These are phyloP conservation scores for Corythoichthys haematopterus DNA, from an alignment of 2,113 vertebrate genomes.

Conservation along the genomic window DNA sequence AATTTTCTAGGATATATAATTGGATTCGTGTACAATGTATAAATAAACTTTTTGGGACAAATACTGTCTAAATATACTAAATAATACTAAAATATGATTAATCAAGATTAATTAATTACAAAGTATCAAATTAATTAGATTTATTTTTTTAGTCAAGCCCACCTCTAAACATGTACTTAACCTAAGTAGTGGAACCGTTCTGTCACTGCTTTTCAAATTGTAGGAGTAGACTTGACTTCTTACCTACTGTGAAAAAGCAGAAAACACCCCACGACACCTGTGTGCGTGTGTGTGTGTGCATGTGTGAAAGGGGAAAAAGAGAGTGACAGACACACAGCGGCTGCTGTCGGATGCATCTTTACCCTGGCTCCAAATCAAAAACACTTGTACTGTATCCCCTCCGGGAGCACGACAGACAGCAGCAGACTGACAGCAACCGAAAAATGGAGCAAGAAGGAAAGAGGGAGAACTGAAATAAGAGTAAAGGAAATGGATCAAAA, in stretches of 20 bases:
- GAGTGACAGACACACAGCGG: conserved; percentile 11
- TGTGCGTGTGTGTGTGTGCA: neutral
- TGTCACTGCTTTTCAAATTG: neutral
- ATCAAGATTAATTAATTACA: too few species aligned
- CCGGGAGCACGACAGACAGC: conserved; percentile 35
- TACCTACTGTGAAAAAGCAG: conserved; percentile 10
- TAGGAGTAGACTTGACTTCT: neutral
- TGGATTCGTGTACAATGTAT: too few species aligned
- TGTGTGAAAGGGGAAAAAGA: neutral
- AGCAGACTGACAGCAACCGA: conserved; percentile 38
- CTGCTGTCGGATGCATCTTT: conserved; percentile 40
- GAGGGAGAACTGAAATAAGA: conserved; percentile 18
- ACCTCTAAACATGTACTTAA: neutral
- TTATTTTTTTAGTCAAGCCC: too few species aligned
- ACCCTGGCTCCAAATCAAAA: conserved; percentile 59
- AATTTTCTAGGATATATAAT: too few species aligned
- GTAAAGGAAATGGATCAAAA: conserved; percentile 2
- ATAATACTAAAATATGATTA: too few species aligned
- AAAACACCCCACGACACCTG: conserved; percentile 22
- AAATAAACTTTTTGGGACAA: too few species aligned
- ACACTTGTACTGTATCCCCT: conserved; percentile 56
- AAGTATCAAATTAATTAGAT: too few species aligned
- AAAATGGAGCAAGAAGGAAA: conserved; percentile 1
- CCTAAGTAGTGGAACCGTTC: neutral
- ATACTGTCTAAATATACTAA: too few species aligned